These are phyloP conservation scores for Epicauta chinensis DNA, from an alignment of 1,140 invertebrate genomes.

Conservation along the genomic window DNA sequence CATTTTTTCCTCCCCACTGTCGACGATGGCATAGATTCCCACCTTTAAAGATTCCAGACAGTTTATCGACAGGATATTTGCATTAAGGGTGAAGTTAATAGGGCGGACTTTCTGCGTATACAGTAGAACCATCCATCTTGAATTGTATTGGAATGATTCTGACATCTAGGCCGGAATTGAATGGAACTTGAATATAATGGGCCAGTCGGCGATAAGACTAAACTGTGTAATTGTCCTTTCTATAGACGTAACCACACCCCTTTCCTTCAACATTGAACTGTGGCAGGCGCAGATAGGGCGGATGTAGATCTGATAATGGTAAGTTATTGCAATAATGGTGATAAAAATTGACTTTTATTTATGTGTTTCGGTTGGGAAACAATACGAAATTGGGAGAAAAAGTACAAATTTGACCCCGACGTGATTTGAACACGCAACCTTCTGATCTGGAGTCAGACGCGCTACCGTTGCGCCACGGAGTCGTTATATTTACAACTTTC, in stretches of 20 bases:
- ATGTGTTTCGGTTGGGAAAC: background rate
- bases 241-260: conserved; percentile 13
- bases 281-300: background rate
- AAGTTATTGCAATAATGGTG: background rate
- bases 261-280: conserved; percentile 8
- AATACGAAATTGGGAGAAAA: background rate
- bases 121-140: conserved; percentile 29
- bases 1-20: no score
- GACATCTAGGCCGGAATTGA: conserved; percentile 28
- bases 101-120: conserved; percentile 17
- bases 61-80: conserved; percentile 29
- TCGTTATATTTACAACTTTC: conserved; percentile 28
- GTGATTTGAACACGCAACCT: conserved; percentile 99
- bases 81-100: conserved; percentile 20
- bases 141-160: conserved; percentile 33
- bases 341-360: no score
- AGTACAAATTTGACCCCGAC: conserved; percentile 73
- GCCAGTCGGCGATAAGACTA: conserved; percentile 25
- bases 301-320: background rate
- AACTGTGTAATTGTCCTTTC: conserved; percentile 28
- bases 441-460: conserved; percentile 98
- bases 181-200: conserved; percentile 27
- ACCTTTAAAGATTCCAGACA: background rate
- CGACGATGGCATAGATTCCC: no score
- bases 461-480: conserved; percentile 97